Evolutionary conservation across 2,888 invertebrate genomes (phyloP), one percentile per base, ranked within the genome.

Genomic region (Emmelina monodactyla): DNA sequence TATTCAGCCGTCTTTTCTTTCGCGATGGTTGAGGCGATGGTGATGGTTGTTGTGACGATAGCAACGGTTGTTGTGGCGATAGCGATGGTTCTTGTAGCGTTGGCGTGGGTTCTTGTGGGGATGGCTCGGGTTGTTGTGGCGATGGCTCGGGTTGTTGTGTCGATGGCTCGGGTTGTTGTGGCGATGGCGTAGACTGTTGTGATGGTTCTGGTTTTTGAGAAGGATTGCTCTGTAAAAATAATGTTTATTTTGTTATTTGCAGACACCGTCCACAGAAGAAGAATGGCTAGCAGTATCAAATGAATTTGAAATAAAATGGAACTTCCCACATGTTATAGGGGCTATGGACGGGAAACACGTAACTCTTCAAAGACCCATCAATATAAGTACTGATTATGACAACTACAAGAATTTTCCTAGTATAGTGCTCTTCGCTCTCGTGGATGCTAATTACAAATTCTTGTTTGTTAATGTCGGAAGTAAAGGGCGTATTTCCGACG

Each of bases 371-470:
- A 34, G 42, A 32, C 44, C 43, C 36, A 19, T 31, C 31, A 39
- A 16, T 38, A 31, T 19, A 28, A 31, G 10, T 34, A 28, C 29
- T 33, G 29, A 29, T 29, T 29, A 29, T 13, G 29, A 29, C 14
- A 45, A 43, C 29, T 45, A 42, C 32, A 46, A 42, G 33, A 31
- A 30, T 29, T 35, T 37, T 40, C 25, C 29, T 14, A 44, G 44
- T 36, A 41, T 46, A 31, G 42, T 46, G 7, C 33, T 46, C 16
- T 38, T 46, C 29, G 46, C 42, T 9, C 22, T 44, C 15, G 42
- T 44, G 16, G 43, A 47, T 41, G 42, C 40, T 22, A 35, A 42
- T 28, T 44, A 49, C 29, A 42, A 37, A 28, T 47, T 47, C 37
- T 25, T 44, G 33, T 47, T 33, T 40, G 45, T 43, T 25, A 31